Percentiles rank a stretch among this genome's conserved stretches.
Conservation (phyloP, 2,113 vertebrate genomes). For the Sebastes schlegelii region DNA sequence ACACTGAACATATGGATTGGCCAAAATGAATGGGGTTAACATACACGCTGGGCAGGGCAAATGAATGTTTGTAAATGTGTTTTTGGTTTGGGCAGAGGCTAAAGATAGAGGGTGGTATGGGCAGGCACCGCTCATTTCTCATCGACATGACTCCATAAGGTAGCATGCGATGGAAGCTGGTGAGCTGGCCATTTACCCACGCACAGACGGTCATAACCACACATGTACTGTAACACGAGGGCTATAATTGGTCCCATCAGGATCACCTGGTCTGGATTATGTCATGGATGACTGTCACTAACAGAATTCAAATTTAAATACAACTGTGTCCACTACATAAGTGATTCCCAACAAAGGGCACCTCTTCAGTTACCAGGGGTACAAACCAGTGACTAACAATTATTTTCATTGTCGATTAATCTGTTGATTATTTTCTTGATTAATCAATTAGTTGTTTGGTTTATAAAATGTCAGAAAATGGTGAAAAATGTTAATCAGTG, state of each 20-base stretch:
- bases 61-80: constrained; percentile 82
- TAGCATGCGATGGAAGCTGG: constrained; percentile 52
- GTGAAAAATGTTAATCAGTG: no score
- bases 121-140: constrained; percentile 71
- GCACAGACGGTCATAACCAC: background rate
- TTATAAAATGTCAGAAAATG: no score
- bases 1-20: constrained; percentile 81
- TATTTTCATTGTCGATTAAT: no score
- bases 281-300: constrained; percentile 17
- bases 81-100: constrained; percentile 80
- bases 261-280: constrained; percentile 33
- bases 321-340: background rate
- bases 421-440: no score
- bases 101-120: constrained; percentile 80
- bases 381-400: no score
- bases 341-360: background rate
- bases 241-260: background rate
- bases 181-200: constrained; percentile 42
- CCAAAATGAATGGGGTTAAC: constrained; percentile 83
- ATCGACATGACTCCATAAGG: constrained; percentile 58
- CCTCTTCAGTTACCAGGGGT: no score
- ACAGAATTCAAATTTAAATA: constrained; percentile 10
- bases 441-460: no score
- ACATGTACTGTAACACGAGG: constrained; percentile 4
- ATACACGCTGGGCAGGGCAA: constrained; percentile 75